These are phyloP conservation scores for Hypena proboscidalis DNA, from an alignment of 2,888 invertebrate genomes.

Conservation along the genomic window DNA sequence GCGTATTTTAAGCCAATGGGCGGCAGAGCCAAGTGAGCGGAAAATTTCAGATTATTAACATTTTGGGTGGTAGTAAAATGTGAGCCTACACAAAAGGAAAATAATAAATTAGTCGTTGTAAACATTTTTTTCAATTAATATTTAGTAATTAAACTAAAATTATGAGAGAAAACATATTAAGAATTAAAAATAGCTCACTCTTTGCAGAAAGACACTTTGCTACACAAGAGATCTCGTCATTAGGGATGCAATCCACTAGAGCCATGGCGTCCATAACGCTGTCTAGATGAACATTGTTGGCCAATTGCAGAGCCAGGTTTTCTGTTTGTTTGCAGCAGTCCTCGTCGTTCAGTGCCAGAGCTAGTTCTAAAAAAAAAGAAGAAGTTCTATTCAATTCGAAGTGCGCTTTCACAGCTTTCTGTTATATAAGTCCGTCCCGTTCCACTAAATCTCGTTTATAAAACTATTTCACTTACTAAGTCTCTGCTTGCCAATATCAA, in stretches of 20 bases:
- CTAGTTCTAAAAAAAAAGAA: constrained; percentile 53
- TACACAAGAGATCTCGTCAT: constrained; percentile 49
- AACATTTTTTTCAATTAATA: too few species aligned
- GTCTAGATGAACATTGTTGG: constrained; percentile 52
- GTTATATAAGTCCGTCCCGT: too few species aligned
- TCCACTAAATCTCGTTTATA: too few species aligned
- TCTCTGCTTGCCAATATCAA: constrained; percentile 64
- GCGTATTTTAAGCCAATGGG: background rate
- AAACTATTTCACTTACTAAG: constrained; percentile 64
- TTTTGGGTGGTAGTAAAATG: too few species aligned
- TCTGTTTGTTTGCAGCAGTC: constrained; percentile 56
- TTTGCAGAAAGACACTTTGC: constrained; percentile 52
- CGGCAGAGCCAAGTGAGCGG: too few species aligned
- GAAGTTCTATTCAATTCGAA: background rate
- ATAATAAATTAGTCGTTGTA: too few species aligned
- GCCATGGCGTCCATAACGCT: constrained; percentile 41
- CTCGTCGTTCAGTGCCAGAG: constrained; percentile 57
- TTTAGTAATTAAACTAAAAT: too few species aligned
- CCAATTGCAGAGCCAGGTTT: constrained; percentile 63
- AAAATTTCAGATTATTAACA: too few species aligned
- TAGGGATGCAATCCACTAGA: constrained; percentile 52
- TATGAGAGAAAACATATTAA: too few species aligned
- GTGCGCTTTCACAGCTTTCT: too few species aligned
- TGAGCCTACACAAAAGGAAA: too few species aligned
- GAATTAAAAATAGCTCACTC: constrained; percentile 39